Conservation (phyloP, 2,797 vertebrate genomes). For the Spinus olivaceus region DNA sequence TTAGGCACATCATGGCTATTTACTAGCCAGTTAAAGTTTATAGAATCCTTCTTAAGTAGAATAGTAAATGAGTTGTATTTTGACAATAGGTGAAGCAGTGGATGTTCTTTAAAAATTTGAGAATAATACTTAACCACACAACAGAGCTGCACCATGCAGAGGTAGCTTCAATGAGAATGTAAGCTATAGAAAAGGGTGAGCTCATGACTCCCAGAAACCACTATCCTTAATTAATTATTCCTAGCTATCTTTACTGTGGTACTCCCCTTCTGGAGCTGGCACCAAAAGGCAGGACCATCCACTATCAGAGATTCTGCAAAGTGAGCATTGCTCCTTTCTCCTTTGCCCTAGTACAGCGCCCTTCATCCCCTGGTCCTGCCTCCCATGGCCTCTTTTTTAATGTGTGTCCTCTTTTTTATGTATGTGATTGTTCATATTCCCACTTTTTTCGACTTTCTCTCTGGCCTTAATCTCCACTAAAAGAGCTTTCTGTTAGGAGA, state of each 20-base stretch:
- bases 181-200: neutral
- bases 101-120: neutral
- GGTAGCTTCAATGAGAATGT: neutral
- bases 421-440: rapidly evolving
- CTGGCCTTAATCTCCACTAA: neutral
- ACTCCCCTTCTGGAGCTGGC: neutral
- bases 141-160: rapidly evolving
- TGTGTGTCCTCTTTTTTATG: neutral
- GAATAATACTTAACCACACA: neutral
- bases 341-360: neutral
- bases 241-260: neutral
- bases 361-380: neutral
- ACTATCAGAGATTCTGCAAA: neutral
- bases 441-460: neutral
- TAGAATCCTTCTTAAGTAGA: neutral
- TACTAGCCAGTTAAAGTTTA: neutral
- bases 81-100: neutral
- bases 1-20: neutral
- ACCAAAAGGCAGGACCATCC: neutral
- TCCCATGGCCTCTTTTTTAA: neutral
- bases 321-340: neutral
- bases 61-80: neutral
- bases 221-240: neutral
- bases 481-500: neutral
- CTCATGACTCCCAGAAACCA: neutral